A percentile compares a stretch with the other conserved stretches of the same genome.
These are phyloP conservation scores for Syndactyla subalaris DNA, from an alignment of 2,797 vertebrate genomes.

Conservation along the genomic window DNA sequence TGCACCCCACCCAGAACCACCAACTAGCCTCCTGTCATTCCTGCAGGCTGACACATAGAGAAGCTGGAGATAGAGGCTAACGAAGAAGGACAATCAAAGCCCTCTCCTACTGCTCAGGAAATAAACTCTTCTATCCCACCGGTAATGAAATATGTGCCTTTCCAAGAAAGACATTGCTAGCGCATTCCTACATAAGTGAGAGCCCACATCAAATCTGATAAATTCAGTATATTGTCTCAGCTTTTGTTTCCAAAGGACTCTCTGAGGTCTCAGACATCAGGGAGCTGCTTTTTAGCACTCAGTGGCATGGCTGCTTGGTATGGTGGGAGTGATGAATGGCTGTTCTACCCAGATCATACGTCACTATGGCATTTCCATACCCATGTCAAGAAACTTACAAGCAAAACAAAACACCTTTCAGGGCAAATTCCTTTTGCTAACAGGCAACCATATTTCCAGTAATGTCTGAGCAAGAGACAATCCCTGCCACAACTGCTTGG, in stretches of 20 bases:
- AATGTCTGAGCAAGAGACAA: background rate
- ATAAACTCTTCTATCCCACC: background rate
- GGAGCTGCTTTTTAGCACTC: background rate
- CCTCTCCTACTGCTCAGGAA: background rate
- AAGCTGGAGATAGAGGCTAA: background rate
- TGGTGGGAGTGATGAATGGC: background rate
- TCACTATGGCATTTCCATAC: background rate
- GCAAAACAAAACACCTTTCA: slow-evolving; percentile 3
- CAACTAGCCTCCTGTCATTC: accelerated
- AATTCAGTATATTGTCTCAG: background rate
- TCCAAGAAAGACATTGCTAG: background rate
- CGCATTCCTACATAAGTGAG: background rate
- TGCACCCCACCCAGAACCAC: background rate
- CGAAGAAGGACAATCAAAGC: background rate
- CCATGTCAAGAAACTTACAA: background rate
- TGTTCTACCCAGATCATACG: background rate
- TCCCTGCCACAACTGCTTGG: background rate
- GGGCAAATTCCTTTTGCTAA: background rate
- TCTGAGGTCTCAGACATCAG: background rate
- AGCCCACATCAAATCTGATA: background rate
- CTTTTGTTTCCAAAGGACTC: background rate
- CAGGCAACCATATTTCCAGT: background rate
- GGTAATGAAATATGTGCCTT: background rate
- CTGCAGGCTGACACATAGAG: background rate
- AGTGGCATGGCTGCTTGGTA: background rate